Percentiles rank a stretch among this genome's conserved stretches.
phyloP scores from a whole-genome alignment of 1,140 invertebrate genomes.

The silkworm (Bombyx mori) region ASM3026992v2 NC_085115.1:4077001-4077500 shows the following conservation, averaged over 20 bases:
- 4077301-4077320: too few species aligned
- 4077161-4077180: background rate
- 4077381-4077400: conserved; percentile 4
- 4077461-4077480: conserved; percentile 17
- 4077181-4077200: background rate
- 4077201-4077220: background rate
- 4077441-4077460: conserved; percentile 21
- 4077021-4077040: too few species aligned
- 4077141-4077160: background rate
- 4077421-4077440: conserved; percentile 11
- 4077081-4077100: too few species aligned
- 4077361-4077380: too few species aligned
- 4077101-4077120: too few species aligned
- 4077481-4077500: conserved; percentile 21
- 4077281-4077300: background rate
- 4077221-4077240: background rate
- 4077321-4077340: too few species aligned
- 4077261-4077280: background rate
- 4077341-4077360: too few species aligned
- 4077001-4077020: too few species aligned
- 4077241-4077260: background rate
- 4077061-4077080: too few species aligned
- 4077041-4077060: too few species aligned
- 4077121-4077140: background rate
- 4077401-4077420: conserved; percentile 7